Conservation (phyloP, 2,113 vertebrate genomes). For the Leucoraja erinaceus region DNA sequence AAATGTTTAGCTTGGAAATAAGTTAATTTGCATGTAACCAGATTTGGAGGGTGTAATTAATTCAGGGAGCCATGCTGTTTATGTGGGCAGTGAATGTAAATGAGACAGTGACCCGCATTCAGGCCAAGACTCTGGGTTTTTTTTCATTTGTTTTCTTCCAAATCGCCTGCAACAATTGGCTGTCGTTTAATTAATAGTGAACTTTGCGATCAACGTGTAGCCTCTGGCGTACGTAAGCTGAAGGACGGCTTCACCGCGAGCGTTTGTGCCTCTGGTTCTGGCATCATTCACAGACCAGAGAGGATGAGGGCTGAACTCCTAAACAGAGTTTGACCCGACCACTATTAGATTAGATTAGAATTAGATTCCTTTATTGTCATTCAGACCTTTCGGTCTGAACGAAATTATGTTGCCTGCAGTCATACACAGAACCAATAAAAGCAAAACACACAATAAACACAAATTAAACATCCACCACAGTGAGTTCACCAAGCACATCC, state of each 20-base stretch:
- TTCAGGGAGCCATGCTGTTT: background rate
- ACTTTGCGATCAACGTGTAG: background rate
- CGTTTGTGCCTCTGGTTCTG: background rate
- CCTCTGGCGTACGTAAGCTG: background rate
- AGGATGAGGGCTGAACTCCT: background rate
- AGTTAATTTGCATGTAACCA: background rate
- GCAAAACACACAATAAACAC: too few relatives aligned
- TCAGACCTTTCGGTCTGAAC: too few relatives aligned
- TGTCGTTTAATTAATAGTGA: background rate
- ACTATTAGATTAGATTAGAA: too few relatives aligned
- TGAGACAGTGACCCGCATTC: too few relatives aligned
- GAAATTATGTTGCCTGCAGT: too few relatives aligned
- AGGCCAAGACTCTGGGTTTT: background rate
- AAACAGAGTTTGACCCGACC: background rate
- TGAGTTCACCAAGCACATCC: too few relatives aligned
- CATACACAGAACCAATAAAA: too few relatives aligned
- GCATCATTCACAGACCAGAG: background rate
- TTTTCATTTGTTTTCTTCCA: background rate
- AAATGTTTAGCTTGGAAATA: background rate
- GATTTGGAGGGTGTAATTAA: background rate
- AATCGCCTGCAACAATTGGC: too few relatives aligned
- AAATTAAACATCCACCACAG: too few relatives aligned
- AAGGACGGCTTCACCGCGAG: background rate
- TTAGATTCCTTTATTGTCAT: too few relatives aligned
- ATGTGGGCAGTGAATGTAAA: background rate